phyloP scores from a whole-genome alignment of 2,888 invertebrate species.

The Epinotia demarniana region DNA sequence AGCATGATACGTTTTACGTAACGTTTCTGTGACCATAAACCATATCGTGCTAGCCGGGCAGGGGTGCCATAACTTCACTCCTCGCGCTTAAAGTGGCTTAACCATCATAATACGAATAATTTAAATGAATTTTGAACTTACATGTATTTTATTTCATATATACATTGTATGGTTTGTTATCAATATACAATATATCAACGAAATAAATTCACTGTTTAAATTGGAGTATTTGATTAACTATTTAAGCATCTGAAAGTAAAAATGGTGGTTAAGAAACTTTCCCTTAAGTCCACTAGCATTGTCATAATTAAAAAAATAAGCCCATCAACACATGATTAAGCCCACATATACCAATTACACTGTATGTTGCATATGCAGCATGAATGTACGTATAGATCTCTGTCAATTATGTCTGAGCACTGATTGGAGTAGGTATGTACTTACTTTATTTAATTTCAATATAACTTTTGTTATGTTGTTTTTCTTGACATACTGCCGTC shows the following conservation, averaged over 20 bases:
- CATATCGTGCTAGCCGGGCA: too few relatives aligned
- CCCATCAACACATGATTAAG: neutral
- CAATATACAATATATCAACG: too few relatives aligned
- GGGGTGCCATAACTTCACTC: constrained; percentile 65
- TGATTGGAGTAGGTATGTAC: too few relatives aligned
- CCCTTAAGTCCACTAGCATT: neutral
- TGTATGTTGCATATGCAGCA: neutral
- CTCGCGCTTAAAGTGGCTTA: constrained; percentile 2
- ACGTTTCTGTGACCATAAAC: too few relatives aligned
- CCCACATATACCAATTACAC: neutral
- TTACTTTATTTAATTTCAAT: constrained; percentile 13
- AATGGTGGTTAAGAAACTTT: neutral
- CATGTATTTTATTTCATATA: neutral
- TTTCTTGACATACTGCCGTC: constrained; percentile 20
- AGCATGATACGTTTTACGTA: too few relatives aligned
- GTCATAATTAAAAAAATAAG: neutral
- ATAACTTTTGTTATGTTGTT: neutral
- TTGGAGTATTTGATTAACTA: neutral
- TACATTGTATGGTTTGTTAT: neutral
- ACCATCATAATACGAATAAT: constrained; percentile 4
- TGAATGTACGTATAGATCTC: neutral
- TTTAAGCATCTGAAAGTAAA: neutral
- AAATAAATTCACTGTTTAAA: neutral
- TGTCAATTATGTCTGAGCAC: constrained; percentile 1
- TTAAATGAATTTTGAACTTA: neutral